Conservation (phyloP, 2,113 vertebrate species). For the Nothobranchius furzeri region DNA sequence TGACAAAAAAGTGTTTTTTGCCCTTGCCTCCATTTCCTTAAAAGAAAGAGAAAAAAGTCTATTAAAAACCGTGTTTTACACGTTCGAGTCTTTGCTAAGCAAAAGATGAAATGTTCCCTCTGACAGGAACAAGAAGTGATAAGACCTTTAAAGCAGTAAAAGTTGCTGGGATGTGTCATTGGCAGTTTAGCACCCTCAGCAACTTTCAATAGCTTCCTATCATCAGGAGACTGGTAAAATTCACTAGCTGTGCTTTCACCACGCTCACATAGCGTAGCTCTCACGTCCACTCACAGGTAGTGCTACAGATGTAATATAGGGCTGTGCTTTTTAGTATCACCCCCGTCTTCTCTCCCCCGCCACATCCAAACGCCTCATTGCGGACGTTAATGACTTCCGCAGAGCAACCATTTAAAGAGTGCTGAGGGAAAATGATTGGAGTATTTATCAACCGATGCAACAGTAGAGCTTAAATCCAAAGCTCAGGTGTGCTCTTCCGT, state of each 20-base stretch:
- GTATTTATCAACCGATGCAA: conserved; percentile 61
- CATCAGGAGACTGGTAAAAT: conserved; percentile 40
- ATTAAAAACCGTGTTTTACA: conserved; percentile 19
- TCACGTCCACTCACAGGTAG: conserved; percentile 46
- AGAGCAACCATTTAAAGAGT: conserved; percentile 71
- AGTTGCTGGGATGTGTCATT: conserved; percentile 57
- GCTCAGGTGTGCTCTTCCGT: conserved; percentile 41
- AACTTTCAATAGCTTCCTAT: conserved; percentile 54
- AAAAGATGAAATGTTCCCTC: conserved; percentile 36
- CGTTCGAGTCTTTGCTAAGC: conserved; percentile 42
- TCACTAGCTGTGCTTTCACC: conserved; percentile 47
- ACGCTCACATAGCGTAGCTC: conserved; percentile 19
- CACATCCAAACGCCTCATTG: conserved; percentile 66
- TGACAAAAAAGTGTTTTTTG: conserved; percentile 29
- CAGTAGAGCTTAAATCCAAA: conserved; percentile 49
- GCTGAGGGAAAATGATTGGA: conserved; percentile 62
- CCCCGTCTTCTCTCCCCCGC: conserved; percentile 22
- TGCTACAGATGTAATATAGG: conserved; percentile 57
- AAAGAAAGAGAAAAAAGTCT: background rate
- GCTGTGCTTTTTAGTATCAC: conserved; percentile 69
- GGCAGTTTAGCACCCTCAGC: conserved; percentile 64
- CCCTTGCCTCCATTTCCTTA: conserved; percentile 16
- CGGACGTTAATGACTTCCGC: conserved; percentile 76
- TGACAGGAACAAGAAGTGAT: conserved; percentile 47
- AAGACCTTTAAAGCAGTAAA: conserved; percentile 55